These are phyloP conservation scores for Actenoides lindsayi DNA, from an alignment of 2,113 vertebrate genomes.

Conservation along the genomic window DNA sequence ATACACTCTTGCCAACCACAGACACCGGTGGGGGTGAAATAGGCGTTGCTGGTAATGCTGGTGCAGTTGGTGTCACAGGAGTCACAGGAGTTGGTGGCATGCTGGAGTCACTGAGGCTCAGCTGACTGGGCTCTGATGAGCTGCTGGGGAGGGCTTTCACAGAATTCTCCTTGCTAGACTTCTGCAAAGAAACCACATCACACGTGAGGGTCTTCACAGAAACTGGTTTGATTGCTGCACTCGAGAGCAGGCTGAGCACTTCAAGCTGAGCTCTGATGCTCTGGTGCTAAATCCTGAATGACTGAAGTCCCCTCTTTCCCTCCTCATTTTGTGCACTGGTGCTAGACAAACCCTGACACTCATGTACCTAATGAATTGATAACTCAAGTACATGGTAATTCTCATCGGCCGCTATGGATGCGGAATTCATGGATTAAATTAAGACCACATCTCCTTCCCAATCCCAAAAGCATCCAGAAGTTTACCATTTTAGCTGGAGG, in stretches of 20 bases:
- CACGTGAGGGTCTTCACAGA: not conserved
- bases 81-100: slow-evolving; percentile 82
- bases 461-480: not conserved
- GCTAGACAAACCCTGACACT: not conserved
- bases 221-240: not conserved
- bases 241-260: not conserved
- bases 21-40: slow-evolving; percentile 84
- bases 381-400: not conserved
- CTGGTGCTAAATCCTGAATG: not conserved
- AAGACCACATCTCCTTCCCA: not conserved
- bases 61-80: slow-evolving; percentile 78
- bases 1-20: slow-evolving; percentile 78
- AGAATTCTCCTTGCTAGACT: slow-evolving; percentile 88
- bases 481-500: slow-evolving; percentile 90
- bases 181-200: slow-evolving; percentile 73
- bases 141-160: slow-evolving; percentile 76
- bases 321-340: not conserved
- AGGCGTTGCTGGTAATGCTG: slow-evolving; percentile 79
- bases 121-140: slow-evolving; percentile 77
- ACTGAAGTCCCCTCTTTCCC: not conserved
- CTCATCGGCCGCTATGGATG: not conserved
- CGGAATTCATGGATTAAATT: not conserved
- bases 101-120: slow-evolving; percentile 81
- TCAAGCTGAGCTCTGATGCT: not conserved
- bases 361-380: not conserved